Evolutionary conservation across 2,797 vertebrate genomes (phyloP).

Genomic region (Pseudochirops corinnae): DNA sequence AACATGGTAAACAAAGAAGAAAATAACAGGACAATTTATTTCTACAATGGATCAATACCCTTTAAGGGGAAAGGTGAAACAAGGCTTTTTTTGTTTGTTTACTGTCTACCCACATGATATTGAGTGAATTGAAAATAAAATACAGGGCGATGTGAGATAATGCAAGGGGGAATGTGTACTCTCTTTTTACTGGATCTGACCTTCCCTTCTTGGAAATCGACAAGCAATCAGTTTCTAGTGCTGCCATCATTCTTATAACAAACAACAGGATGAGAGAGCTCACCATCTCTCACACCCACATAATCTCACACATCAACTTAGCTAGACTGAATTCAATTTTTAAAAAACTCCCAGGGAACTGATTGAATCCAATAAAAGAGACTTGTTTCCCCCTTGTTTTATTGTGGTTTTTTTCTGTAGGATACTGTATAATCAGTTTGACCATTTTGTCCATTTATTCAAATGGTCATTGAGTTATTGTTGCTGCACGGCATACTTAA

Average conservation of each 20-base stretch:
- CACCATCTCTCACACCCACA: background rate
- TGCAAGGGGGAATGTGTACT: constrained; percentile 23
- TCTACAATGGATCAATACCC: constrained; percentile 42
- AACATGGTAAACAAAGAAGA: constrained; percentile 40
- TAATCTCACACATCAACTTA: constrained; percentile 15
- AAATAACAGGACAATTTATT: constrained; percentile 9
- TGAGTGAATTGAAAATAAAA: constrained; percentile 37
- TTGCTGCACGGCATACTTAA: background rate
- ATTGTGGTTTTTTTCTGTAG: background rate
- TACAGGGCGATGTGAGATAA: background rate
- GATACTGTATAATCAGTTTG: background rate
- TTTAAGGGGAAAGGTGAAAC: constrained; percentile 36
- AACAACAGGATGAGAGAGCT: constrained; percentile 47
- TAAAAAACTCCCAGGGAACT: constrained; percentile 4
- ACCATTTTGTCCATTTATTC: background rate
- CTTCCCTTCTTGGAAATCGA: background rate
- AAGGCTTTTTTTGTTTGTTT: constrained; percentile 4
- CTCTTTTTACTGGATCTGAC: background rate
- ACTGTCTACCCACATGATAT: background rate
- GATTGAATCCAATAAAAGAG: background rate
- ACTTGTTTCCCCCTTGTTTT: background rate
- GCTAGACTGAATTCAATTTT: constrained; percentile 13
- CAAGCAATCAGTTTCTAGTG: constrained; percentile 43
- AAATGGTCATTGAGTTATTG: background rate
- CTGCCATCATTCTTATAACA: constrained; percentile 16